These are phyloP conservation scores for Pangasius sanitwongsei DNA, from an alignment of 2,797 vertebrate genomes.

Conservation along the genomic window DNA sequence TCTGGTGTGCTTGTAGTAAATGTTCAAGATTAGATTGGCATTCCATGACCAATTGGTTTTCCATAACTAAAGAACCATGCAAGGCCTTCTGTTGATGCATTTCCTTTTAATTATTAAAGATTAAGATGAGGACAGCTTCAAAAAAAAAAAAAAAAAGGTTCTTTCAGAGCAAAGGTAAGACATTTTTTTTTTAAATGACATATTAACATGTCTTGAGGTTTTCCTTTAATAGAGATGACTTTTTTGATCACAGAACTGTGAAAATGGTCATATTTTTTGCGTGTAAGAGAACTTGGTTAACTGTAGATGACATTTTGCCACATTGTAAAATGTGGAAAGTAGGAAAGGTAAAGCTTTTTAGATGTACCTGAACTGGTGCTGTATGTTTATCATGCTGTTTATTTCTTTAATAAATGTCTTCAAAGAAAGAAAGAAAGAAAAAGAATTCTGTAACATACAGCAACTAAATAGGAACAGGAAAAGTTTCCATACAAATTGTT, in stretches of 20 bases:
- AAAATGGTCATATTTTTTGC: not conserved
- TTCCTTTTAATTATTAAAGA: not conserved
- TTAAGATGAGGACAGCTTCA: not conserved
- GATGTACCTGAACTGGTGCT: not conserved
- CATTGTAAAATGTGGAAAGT: not conserved
- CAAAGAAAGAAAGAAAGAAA: too few relatives aligned
- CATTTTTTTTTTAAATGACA: too few relatives aligned
- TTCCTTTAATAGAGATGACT: not conserved
- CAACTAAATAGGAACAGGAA: not conserved
- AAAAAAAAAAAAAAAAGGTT: not conserved
- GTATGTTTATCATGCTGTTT: not conserved
- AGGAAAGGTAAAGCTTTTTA: not conserved
- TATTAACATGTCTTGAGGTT: too few relatives aligned
- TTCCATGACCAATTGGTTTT: not conserved
- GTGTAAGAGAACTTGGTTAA: too few relatives aligned
- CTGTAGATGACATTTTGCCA: too few relatives aligned
- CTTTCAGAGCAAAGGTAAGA: not conserved
- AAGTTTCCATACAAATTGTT: not conserved
- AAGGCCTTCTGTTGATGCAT: not conserved
- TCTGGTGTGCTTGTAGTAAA: not conserved
- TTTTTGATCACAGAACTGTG: not conserved
- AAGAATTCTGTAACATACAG: not conserved
- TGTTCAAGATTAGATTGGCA: not conserved
- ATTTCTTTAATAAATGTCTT: not conserved
- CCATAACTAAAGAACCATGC: not conserved